Percentiles rank a stretch among this genome's conserved stretches.
Conservation (phyloP, 2,797 vertebrate genomes). For the Rhabdophis nuchalis region DNA sequence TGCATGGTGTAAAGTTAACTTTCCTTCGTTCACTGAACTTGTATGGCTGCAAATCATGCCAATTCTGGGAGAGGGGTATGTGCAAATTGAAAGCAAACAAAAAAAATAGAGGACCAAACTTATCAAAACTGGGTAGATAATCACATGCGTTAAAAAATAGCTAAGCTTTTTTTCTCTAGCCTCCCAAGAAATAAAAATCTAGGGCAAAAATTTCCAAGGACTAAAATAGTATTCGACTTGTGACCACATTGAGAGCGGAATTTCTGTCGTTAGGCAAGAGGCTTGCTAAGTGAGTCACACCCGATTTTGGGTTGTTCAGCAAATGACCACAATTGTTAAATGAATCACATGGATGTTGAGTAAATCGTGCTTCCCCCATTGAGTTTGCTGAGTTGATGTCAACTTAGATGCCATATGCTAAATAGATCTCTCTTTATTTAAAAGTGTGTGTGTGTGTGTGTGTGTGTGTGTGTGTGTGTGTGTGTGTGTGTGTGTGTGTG, state of each 20-base stretch:
- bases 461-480: too few species aligned
- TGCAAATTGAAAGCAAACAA: neutral
- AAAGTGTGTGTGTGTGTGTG: too few species aligned
- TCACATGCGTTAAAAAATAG: neutral
- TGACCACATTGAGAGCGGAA: too few species aligned
- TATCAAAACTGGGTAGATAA: neutral
- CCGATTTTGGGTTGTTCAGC: too few species aligned
- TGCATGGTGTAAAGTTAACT: neutral
- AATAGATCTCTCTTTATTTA: neutral
- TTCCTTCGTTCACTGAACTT: neutral
- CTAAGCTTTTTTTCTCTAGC: neutral
- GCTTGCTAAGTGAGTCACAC: too few species aligned
- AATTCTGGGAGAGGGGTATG: fast-evolving
- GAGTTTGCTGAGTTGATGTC: too few species aligned
- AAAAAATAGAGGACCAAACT: neutral
- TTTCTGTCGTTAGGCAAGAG: too few species aligned
- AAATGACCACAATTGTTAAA: too few species aligned
- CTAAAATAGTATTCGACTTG: neutral
- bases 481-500: too few species aligned
- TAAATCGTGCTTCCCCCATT: too few species aligned
- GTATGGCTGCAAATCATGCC: neutral
- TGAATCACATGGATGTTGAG: too few species aligned
- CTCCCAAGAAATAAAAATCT: constrained; percentile 5
- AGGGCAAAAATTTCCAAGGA: constrained; percentile 4
- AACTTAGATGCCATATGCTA: neutral